These are phyloP conservation scores for Lycopodina hypogea DNA, from an alignment of 37 sponge, comb jelly and placozoan species.

Conservation along the genomic window DNA sequence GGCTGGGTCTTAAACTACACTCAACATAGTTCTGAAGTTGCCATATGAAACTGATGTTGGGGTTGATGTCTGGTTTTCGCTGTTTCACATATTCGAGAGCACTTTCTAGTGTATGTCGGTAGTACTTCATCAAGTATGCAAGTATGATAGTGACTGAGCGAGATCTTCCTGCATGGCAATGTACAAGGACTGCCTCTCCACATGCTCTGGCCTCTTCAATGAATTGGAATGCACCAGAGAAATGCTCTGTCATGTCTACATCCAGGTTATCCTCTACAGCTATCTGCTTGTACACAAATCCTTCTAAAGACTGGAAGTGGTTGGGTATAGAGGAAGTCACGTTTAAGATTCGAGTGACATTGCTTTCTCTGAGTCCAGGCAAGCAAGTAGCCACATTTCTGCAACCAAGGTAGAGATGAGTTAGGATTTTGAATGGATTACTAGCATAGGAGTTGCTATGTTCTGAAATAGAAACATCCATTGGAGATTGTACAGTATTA, in stretches of 20 bases:
- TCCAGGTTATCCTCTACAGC: constrained; percentile 80
- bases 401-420: constrained; percentile 71
- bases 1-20: constrained; percentile 28
- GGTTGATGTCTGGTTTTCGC: constrained; percentile 65
- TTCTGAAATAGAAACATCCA: constrained; percentile 1
- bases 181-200: constrained; percentile 80
- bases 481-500: constrained; percentile 4
- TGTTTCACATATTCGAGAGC: constrained; percentile 86
- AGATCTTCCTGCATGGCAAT: constrained; percentile 90
- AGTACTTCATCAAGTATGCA: constrained; percentile 84
- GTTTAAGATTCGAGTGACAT: constrained; percentile 53
- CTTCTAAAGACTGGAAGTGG: constrained; percentile 13
- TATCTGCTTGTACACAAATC: constrained; percentile 75
- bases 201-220: constrained; percentile 69
- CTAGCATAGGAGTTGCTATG: background rate
- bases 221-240: constrained; percentile 77
- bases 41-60: constrained; percentile 91
- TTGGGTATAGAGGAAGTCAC: constrained; percentile 54
- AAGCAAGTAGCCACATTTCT: constrained; percentile 45
- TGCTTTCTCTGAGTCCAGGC: constrained; percentile 7
- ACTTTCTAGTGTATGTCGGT: constrained; percentile 54
- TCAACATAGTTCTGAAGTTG: constrained; percentile 76
- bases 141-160: constrained; percentile 84
- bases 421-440: constrained; percentile 47
- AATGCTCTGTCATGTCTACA: constrained; percentile 62